Evolutionary conservation across 2,797 vertebrate species (phyloP), one percentile per base, ranked within the genome.

Genomic region (Coluber constrictor): DNA sequence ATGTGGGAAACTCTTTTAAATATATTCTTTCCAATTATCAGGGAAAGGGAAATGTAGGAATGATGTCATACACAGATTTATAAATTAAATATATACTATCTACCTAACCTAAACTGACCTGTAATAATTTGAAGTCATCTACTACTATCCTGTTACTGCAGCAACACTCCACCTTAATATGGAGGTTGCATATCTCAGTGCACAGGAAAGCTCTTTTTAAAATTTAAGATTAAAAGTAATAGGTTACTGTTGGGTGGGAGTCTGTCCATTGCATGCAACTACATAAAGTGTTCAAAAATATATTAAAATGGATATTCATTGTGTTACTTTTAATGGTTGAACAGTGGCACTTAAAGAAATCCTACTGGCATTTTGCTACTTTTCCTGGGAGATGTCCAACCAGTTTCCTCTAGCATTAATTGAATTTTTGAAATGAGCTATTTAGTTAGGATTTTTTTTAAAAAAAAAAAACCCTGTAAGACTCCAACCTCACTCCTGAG

Each of bases 401-500:
- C 51, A 91, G 59, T 94, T 96, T 90, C 23, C 61, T 97, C 95
- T 90, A 89, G 96, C 94, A 97, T 97, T 96, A 97, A 96, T 92
- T 97, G 97, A 97, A 97, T 97, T 47, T 95, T 70, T 96, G 94
- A 96, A 96, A 94, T 94, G 95, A 96, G 32, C 88, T 95, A 96
- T 89, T 96, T 96, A 95, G 91, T 92, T 94, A 87, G 95, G 90
- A 91, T 70, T n/a, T n/a, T n/a, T n/a, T n/a, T 60, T 5, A 93
- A 43, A 61, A 61, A 61, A 23, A 16, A 37, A 79, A 23, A 10
- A 43, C 8, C 23, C 94, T 96, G 37, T 94, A 94, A 61, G 94
- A 56, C 93, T 96, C 94, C 94, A 95, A 43, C 92, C 95, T 95
- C 94, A 95, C 90, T 97, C 94, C 94, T 10, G 47, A 88, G 94